Base-by-base conservation (phyloP, 2,888 invertebrate genomes). In the Orthosia incerta region DNA sequence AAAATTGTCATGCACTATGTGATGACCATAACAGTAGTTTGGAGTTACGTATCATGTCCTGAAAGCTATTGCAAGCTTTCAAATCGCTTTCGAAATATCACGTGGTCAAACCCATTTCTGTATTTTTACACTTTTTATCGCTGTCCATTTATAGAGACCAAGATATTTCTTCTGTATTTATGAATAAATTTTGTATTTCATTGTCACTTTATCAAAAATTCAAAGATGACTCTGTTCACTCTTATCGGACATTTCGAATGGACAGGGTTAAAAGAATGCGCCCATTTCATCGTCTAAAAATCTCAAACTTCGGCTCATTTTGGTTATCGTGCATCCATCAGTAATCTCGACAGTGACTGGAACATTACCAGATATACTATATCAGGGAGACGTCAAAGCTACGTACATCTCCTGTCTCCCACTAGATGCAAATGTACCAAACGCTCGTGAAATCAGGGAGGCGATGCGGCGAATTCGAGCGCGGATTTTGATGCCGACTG, bases 371-470 rank as follows among this genome's bases (percentile, higher is more conserved):
- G 78, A 84, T 83, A 84, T 78, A 82, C 79, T 80, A 77, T 81
- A 86, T 82, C 80, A 74, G 66, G 69, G 76, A 79, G 77, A 85
- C 88, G 85, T 90, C 89, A 90, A 88, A 89, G 87, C 83, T 80
- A 76, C 81, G 80, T 73, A 83, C 79, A 79, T 74, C 79, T 72
- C 74, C 74, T 77, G 80, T 73, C 76, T 71, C 74, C 73, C 77
- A 79, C 83, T 86, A 76, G 83, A 89, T 90, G 90, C 87, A 90
- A 89, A 89, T 90, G 87, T 82, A 82, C 82, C 84, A 84, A 87
- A 79, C 79, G 84, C 75, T 85, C 76, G 68, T 83, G 80, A 80
- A 86, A 85, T 81, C 80, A 79, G 70, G 50, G 57, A 73, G 66
- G 50, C 69, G 63, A 82, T 79, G 60, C 84, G 82, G 68, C 68